A percentile compares a stretch with the other conserved stretches of the same genome.
These are phyloP conservation scores for Drosophila teissieri DNA, from an alignment of 1,140 invertebrate species.

Conservation along the genomic window DNA sequence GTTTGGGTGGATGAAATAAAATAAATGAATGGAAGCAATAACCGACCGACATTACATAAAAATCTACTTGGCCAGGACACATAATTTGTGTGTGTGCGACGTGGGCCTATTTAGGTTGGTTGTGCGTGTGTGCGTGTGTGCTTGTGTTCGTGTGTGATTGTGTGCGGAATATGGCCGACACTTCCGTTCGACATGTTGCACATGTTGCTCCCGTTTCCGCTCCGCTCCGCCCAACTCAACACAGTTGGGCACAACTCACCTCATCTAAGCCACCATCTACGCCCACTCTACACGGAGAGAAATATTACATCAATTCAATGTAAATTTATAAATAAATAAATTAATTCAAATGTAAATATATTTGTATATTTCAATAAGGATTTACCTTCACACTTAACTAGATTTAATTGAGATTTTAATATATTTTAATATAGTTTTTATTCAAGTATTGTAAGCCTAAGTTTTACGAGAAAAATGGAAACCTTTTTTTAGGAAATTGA, in stretches of 20 bases:
- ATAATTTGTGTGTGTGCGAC: slow-evolving; percentile 69
- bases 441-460: no score
- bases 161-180: slow-evolving; percentile 79
- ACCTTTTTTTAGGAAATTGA: no score
- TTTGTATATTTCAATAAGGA: no score
- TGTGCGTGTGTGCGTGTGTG: slow-evolving; percentile 51
- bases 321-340: no score
- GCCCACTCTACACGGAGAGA: not conserved
- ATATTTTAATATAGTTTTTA: no score
- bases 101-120: slow-evolving; percentile 70
- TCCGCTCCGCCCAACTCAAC: slow-evolving; percentile 53
- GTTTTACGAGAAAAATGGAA: no score
- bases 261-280: slow-evolving; percentile 6
- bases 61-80: slow-evolving; percentile 76
- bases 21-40: slow-evolving; percentile 82
- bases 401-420: not conserved
- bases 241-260: slow-evolving; percentile 22
- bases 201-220: slow-evolving; percentile 81
- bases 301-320: not conserved
- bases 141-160: slow-evolving; percentile 50
- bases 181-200: slow-evolving; percentile 83
- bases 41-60: slow-evolving; percentile 82
- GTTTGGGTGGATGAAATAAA: slow-evolving; percentile 75
- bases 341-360: no score
- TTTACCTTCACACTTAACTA: no score